Evolutionary conservation across 2,113 vertebrate genomes (phyloP).

Genomic region (Cynopterus brachyotis): DNA sequence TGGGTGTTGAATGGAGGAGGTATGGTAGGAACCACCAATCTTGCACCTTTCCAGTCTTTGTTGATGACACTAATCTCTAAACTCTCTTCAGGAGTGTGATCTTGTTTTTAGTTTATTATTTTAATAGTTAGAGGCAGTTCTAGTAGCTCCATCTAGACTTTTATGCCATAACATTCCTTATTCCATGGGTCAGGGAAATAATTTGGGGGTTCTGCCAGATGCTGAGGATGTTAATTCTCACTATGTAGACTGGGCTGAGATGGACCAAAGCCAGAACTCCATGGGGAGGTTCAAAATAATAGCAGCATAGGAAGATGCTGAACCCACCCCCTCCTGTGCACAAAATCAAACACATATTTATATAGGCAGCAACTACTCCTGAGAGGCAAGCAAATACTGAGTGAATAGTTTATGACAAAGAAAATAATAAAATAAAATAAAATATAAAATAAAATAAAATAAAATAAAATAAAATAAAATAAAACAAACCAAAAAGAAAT

Average conservation of each 20-base stretch:
- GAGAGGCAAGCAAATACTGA: not conserved
- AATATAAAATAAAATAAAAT: too few relatives aligned
- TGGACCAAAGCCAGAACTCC: not conserved
- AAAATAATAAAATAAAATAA: too few relatives aligned
- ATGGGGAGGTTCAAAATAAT: not conserved
- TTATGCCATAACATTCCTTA: not conserved
- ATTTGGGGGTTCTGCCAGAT: not conserved
- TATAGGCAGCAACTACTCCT: not conserved
- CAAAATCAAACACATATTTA: not conserved
- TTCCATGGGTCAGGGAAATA: not conserved
- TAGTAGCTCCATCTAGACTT: not conserved
- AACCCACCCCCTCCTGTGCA: not conserved
- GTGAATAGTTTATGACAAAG: not conserved
- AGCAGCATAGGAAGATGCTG: not conserved
- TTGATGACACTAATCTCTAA: not conserved
- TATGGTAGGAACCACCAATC: not conserved
- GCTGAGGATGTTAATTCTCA: not conserved
- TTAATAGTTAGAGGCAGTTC: not conserved
- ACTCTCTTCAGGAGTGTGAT: not conserved
- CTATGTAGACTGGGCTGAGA: not conserved
- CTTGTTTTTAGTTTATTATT: not conserved
- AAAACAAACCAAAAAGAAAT: too few relatives aligned
- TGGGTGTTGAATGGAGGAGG: not conserved
- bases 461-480: too few relatives aligned
- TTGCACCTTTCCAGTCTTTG: not conserved